Conservation (phyloP, 2,797 vertebrate species). For the Sebastes hubbsi region DNA sequence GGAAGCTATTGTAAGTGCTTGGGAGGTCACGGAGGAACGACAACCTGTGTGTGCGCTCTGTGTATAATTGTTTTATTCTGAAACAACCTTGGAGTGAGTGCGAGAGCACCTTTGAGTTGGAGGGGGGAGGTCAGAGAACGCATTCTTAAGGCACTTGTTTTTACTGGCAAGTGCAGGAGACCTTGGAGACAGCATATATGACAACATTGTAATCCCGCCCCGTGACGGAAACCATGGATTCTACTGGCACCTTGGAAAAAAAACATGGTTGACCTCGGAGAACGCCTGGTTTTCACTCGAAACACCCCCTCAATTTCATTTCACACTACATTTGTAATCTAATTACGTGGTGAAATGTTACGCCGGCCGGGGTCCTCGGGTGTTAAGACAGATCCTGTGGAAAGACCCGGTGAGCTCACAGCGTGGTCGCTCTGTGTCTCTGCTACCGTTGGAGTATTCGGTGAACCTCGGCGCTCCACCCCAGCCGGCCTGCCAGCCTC, state of each 20-base stretch:
- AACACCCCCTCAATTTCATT: conserved; percentile 65
- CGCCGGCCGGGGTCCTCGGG: conserved; percentile 39
- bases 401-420: conserved; percentile 36
- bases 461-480: conserved; percentile 39
- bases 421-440: conserved; percentile 17
- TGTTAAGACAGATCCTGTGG: conserved; percentile 11
- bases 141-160: conserved; percentile 76
- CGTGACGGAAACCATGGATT: conserved; percentile 59
- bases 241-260: conserved; percentile 43
- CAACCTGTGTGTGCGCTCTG: conserved; percentile 58
- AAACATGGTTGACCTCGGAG: conserved; percentile 40
- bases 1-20: conserved; percentile 69
- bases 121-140: conserved; percentile 53
- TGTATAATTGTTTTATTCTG: conserved; percentile 79
- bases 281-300: conserved; percentile 33
- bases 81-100: conserved; percentile 74
- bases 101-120: conserved; percentile 59
- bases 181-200: conserved; percentile 69
- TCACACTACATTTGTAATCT: conserved; percentile 79
- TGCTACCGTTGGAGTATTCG: conserved; percentile 63
- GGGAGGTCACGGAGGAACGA: conserved; percentile 7
- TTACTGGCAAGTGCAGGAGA: conserved; percentile 69
- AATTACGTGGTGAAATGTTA: conserved; percentile 75
- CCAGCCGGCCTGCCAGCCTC: conserved; percentile 32
- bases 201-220: conserved; percentile 63